A percentile compares a stretch with the other conserved stretches of the same genome.
Conservation (phyloP, 1,140 invertebrate species). For the Epicauta chinensis region DNA sequence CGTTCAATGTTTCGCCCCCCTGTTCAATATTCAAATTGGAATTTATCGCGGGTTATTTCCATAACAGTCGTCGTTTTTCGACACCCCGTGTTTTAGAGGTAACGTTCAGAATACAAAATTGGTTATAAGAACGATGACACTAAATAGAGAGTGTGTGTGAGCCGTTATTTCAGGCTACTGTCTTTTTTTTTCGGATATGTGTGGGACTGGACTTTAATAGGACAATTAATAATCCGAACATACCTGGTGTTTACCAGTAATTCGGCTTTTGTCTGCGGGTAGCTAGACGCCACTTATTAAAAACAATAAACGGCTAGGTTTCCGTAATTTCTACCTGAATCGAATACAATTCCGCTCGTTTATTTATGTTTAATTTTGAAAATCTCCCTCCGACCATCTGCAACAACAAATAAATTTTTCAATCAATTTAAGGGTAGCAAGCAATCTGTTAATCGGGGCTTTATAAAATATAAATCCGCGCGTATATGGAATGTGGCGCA, state of each 20-base stretch:
- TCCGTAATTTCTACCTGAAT: not conserved
- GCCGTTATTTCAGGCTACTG: no score
- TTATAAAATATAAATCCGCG: conserved; percentile 12
- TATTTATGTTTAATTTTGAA: conserved; percentile 7
- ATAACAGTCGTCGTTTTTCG: conserved; percentile 13
- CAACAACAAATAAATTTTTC: not conserved
- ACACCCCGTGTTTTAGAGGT: conserved; percentile 8
- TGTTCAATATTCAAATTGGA: conserved; percentile 5
- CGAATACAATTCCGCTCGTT: not conserved
- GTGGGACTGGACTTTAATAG: conserved; percentile 21
- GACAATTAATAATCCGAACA: conserved; percentile 23
- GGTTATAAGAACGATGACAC: conserved; percentile 11
- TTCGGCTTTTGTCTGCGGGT: conserved; percentile 7
- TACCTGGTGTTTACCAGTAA: conserved; percentile 19
- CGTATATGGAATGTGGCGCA: conserved; percentile 10
- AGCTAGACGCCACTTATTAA: conserved; percentile 9
- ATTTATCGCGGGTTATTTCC: conserved; percentile 14
- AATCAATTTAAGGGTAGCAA: conserved; percentile 3
- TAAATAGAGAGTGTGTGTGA: conserved; percentile 1
- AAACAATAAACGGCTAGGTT: conserved; percentile 5
- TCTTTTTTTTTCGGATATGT: conserved; percentile 17
- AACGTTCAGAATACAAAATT: conserved; percentile 18
- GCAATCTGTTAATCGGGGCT: conserved; percentile 8
- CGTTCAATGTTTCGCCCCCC: no score
- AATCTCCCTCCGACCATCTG: not conserved